Base-by-base conservation (phyloP, 1,140 invertebrate species). In the Teleogryllus occipitalis region DNA sequence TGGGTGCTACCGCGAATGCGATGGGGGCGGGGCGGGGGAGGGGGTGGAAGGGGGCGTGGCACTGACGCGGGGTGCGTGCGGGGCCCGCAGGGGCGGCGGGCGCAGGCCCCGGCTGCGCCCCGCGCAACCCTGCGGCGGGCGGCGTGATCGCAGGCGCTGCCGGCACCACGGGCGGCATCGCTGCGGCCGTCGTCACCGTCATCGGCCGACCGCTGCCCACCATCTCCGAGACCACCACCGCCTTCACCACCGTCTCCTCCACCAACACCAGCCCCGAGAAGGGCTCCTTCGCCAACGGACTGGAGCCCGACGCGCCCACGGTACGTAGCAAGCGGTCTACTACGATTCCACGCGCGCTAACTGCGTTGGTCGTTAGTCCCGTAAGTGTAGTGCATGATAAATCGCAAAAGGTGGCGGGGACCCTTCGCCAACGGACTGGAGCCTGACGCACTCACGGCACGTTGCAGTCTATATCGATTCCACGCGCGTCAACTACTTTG, bases 181-280 rank as follows among this genome's bases (percentile, higher is more conserved):
- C 92, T 6, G 92, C 92, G 27, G 91, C 92, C 8, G 91, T 93
- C 15, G 91, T 93, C 46, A 91, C 92, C 18, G 91, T 93, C 77
- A 93, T 93, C 48, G 92, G 92, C 8, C 86, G 90, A 79, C 91
- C 91, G 1, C 84, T 92, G n/a, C 92, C 91, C 6, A 92, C 92
- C 22, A 90, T 92, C 79, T 92, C 91, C 48, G 91, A 78, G 81
- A 87, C 86, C 0, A 87, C 88, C 48, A 90, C 88, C 0, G 90
- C 91, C 21, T 91, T 92, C 83, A 92, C 91, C 49, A 92, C 89
- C 82, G 89, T 91, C 18, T 92, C 90, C 75, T 92, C 91, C 47
- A 90, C 90, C 82, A 92, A 93, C 83, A 91, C 91, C 22, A 92
- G 90, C 82, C 91, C 92, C 3, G 92, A 91, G 82, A 87, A 87